Evolutionary conservation across 1,140 invertebrate genomes (phyloP).

Genomic region (Atta colombica): DNA sequence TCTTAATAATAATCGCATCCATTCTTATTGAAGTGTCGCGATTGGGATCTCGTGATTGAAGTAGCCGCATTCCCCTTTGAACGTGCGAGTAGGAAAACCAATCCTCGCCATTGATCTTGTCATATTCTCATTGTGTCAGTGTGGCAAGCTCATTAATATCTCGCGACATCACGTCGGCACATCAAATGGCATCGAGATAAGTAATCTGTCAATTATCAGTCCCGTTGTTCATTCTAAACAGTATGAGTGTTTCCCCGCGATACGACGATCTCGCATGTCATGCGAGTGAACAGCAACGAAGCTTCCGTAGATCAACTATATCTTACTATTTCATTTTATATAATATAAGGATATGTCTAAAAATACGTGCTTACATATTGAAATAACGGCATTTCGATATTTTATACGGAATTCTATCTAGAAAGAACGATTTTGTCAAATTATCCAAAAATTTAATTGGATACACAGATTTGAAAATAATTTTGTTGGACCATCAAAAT

Average conservation of each 20-base stretch:
- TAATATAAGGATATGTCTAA: neutral
- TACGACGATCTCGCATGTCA: conserved; percentile 12
- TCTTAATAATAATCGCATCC: conserved; percentile 42
- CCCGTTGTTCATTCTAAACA: conserved; percentile 11
- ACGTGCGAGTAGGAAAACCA: neutral
- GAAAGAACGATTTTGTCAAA: too few species aligned
- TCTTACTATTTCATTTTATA: neutral
- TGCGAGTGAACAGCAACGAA: neutral
- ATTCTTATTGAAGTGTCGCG: conserved; percentile 38
- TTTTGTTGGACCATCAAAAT: too few species aligned
- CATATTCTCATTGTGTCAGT: conserved; percentile 36
- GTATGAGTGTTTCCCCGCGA: conserved; percentile 9
- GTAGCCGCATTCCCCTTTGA: neutral
- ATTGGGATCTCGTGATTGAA: conserved; percentile 36
- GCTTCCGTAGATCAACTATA: conserved; percentile 22
- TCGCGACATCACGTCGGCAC: conserved; percentile 35
- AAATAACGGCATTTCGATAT: neutral
- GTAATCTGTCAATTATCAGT: conserved; percentile 51
- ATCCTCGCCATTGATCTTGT: conserved; percentile 32
- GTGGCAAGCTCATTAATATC: conserved; percentile 44
- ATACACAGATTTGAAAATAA: too few species aligned
- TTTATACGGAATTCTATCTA: neutral
- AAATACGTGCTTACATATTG: neutral
- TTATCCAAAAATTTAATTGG: too few species aligned
- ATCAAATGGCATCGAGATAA: conserved; percentile 50